Evolutionary conservation across 2,113 vertebrate species (phyloP), one percentile per base, ranked within the genome.

Genomic region (Epinephelus moara): DNA sequence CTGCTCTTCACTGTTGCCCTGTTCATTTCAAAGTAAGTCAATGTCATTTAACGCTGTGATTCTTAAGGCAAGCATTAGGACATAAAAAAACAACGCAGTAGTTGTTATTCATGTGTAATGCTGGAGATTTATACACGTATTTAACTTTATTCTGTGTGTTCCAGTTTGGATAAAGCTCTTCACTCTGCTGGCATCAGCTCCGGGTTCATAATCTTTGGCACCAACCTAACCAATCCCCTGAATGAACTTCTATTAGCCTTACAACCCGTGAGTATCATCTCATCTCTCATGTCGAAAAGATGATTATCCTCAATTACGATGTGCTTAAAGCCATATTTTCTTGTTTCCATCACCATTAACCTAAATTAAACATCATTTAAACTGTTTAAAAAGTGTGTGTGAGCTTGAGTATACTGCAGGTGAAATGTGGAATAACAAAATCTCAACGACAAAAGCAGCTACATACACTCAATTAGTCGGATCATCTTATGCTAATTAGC

Each of bases 11-110:
- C 94, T 14, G 89, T 98, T 62, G 97, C 98, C 78, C 95, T 99
- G 53, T 99, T 99, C 86, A 95, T 99, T 92, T 99, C 98, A 84
- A 99, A 99, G 98, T 99, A 96, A 97, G 98, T 97, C 15, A 42
- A n/a, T 57, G 2, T 79, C 4, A 5, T 23, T 4, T 42, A 56
- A 76, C 7, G 53, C 3, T 19, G 7, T 45, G 9, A 45, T 12
- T 33, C 17, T 56, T 33, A 57, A 62, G 11, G 1, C 3, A 62
- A n/a, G 7, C 4, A 33, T 3, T 42, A 21, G 49, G 21, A 4
- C n/a, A 72, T 30, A n/a, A 49, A 33, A 27, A 50, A 50, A 6
- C 6, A 4, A 53, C 27, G 27, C 1, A 63, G 9, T 27, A 33
- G 17, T 45, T 62, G 8, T 52, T 23, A 18, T 19, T 21, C 13